A percentile compares a stretch with the other conserved stretches of the same genome.
Evolutionary conservation across 2,113 vertebrate species (phyloP).

Genomic region (Peucedramus taeniatus): DNA sequence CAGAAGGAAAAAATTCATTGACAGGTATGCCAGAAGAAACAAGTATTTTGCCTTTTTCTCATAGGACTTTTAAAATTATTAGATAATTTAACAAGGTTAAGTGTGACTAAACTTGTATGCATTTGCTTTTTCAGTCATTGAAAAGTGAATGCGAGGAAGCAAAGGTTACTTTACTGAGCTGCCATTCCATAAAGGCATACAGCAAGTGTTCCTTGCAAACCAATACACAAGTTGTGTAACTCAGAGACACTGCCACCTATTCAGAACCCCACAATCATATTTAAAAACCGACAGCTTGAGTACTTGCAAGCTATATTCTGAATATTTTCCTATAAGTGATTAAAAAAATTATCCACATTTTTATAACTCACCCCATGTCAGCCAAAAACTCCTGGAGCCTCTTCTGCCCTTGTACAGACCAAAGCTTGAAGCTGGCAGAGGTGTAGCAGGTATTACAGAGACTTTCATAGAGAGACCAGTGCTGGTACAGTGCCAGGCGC

Average conservation of each 20-base stretch:
- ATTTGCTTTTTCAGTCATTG: not conserved
- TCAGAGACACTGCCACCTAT: not conserved
- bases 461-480: conserved; percentile 96
- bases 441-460: conserved; percentile 94
- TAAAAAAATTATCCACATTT: not conserved
- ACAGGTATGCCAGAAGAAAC: not conserved
- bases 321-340: not conserved
- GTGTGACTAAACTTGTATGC: not conserved
- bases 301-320: not conserved
- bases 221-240: not conserved
- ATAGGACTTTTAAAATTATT: not conserved
- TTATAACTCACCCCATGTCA: conserved; percentile 89
- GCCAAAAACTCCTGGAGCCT: conserved; percentile 93
- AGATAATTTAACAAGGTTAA: not conserved
- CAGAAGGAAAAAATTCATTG: not conserved
- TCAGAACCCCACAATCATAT: not conserved
- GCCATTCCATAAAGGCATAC: not conserved
- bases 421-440: conserved; percentile 87
- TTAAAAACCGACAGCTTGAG: not conserved
- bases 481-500: conserved; percentile 90
- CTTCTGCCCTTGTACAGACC: conserved; percentile 95
- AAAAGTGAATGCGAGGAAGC: not conserved
- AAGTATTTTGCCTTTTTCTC: not conserved
- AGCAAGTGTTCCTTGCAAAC: not conserved
- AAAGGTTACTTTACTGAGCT: not conserved